These are phyloP conservation scores for Hemicordylus capensis DNA, from an alignment of 2,113 vertebrate genomes.

Conservation along the genomic window DNA sequence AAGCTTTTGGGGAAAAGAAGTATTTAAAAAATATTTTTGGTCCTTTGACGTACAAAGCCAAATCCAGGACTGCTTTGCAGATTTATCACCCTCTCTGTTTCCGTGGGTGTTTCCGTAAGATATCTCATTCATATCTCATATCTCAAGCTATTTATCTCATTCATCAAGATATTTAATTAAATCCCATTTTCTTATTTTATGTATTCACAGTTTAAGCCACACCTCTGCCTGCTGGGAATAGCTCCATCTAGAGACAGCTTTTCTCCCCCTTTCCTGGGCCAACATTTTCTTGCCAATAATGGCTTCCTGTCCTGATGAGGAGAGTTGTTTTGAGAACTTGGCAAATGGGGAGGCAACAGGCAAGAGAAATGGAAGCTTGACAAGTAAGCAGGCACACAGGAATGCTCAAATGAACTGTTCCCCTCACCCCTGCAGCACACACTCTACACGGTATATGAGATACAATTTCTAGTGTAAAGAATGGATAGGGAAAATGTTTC, in stretches of 20 bases:
- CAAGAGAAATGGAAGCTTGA: neutral
- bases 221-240: rapidly evolving
- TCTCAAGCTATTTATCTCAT: no score
- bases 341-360: conserved; percentile 9
- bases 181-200: conserved; percentile 11
- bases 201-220: neutral
- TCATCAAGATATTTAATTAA: conserved; percentile 9
- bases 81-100: neutral
- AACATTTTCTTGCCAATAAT: conserved; percentile 7
- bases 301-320: conserved; percentile 36
- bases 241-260: neutral
- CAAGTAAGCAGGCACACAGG: neutral
- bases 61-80: neutral
- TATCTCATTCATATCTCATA: no score
- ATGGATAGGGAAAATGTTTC: neutral
- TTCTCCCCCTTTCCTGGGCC: neutral
- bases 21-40: neutral
- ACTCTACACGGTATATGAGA: neutral
- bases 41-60: neutral
- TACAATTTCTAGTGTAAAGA: conserved; percentile 19
- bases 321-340: conserved; percentile 29
- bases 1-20: no score
- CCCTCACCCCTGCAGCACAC: neutral
- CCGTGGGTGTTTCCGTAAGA: conserved; percentile 15
- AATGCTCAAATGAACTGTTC: conserved; percentile 7